Percentiles rank a stretch among this genome's conserved stretches.
Evolutionary conservation across 2,797 vertebrate genomes (phyloP).

Genomic region (Catamblyrhynchus diadema): DNA sequence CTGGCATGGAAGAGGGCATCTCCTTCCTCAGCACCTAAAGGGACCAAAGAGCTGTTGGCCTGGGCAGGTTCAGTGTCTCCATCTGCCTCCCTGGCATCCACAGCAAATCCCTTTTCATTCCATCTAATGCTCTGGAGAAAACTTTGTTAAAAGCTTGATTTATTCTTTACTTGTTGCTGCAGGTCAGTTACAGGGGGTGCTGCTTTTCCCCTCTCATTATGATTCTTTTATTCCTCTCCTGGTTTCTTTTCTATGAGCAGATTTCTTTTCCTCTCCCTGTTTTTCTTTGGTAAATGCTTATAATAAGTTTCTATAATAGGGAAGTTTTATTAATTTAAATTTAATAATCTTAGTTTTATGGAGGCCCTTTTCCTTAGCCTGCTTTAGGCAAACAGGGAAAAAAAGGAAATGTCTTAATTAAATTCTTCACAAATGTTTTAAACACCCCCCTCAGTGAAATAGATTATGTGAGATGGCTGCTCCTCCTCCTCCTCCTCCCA

Average conservation of each 20-base stretch:
- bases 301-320: background rate
- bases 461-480: background rate
- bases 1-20: slow-evolving; percentile 72
- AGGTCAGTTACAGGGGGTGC: background rate
- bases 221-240: background rate
- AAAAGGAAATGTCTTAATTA: background rate
- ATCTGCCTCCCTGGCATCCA: background rate
- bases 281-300: background rate
- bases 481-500: background rate
- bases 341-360: background rate
- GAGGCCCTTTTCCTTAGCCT: background rate
- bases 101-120: background rate
- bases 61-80: background rate
- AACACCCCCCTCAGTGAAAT: background rate
- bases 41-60: background rate
- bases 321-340: background rate
- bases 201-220: background rate
- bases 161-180: background rate
- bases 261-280: background rate
- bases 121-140: background rate
- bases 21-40: background rate
- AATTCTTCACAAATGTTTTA: background rate
- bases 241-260: background rate
- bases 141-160: background rate
- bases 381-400: background rate